Conservation (phyloP, 1,140 invertebrate genomes). For the Leptinotarsa lineolata region DNA sequence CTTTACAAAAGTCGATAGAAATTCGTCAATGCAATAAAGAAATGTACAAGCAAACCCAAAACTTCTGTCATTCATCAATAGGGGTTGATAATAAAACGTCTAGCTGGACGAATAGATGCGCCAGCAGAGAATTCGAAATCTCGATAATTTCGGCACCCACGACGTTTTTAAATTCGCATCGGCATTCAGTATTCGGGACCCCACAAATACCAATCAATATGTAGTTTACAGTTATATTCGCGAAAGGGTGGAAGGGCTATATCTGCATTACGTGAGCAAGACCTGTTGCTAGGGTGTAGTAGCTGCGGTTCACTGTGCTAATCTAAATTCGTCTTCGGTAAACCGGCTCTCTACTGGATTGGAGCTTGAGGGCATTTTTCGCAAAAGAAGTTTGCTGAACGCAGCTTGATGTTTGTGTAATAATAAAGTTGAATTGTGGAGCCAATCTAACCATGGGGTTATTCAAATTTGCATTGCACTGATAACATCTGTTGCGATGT, state of each 20-base stretch:
- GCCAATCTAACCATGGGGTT: background rate
- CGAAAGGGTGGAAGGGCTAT: constrained; percentile 6
- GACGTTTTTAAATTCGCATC: background rate
- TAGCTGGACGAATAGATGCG: too few species aligned
- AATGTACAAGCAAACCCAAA: too few species aligned
- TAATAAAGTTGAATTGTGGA: background rate
- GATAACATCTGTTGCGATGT: too few species aligned
- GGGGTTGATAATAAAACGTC: too few species aligned
- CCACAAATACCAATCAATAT: constrained; percentile 12
- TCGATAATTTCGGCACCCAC: background rate
- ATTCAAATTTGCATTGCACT: too few species aligned
- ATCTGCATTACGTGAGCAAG: constrained; percentile 11
- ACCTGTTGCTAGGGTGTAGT: constrained; percentile 12
- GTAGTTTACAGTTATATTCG: constrained; percentile 6
- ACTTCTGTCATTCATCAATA: too few species aligned
- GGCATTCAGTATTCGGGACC: background rate
- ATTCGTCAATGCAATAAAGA: too few species aligned
- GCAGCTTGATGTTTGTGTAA: background rate
- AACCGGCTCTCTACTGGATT: background rate
- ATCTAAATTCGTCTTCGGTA: constrained; percentile 1
- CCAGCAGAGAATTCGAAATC: background rate
- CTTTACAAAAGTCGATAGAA: too few species aligned
- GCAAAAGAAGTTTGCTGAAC: background rate
- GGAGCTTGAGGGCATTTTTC: background rate
- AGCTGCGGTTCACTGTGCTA: constrained; percentile 11